Evolutionary conservation across 2,888 invertebrate species (phyloP), one percentile per base, ranked within the genome.

Genomic region (Subacronicta megacephala): DNA sequence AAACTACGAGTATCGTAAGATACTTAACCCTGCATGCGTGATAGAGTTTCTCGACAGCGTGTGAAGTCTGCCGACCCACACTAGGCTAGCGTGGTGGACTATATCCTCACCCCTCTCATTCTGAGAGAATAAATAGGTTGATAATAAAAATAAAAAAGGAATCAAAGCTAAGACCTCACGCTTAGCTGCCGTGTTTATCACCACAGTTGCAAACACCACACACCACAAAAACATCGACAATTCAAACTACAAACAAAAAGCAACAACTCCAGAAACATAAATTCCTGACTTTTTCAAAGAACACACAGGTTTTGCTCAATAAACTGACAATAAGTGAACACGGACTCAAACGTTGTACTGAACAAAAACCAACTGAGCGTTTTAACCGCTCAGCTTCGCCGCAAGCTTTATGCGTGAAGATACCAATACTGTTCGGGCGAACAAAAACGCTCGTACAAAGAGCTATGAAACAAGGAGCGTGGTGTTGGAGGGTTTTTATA

Each of bases 251-350:
- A 15, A 42, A 55, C 52, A 72, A 72, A 68, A 72, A 61, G 16
- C 44, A 36, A 47, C 29, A 63, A 61, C 62, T 57, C 72, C 15
- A 51, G 45, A 68, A 76, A 77, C 54, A 68, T 45, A 53, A 16
- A 61, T 67, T 59, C 62, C 38, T 7, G 10, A 38, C 58, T 72
- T 77, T 76, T 75, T 66, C 63, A 62, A 55, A 59, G 61, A 69
- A 72, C 63, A 57, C 54, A 37, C 46, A 12, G 31, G 52, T 78
- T 82, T 81, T 82, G 77, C 62, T 49, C 71, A 66, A 69, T 77
- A 76, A 75, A 70, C 66, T 64, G 63, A 69, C 70, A 65, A 76
- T 80, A 78, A 80, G 70, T 65, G 74, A 72, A 80, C 80, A 81
- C 42, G 64, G 66, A 74, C 58, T 75, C 57, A 63, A 72, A 75